Evolutionary conservation across 2,888 invertebrate genomes (phyloP).

Genomic region (Sthenelais limicola): DNA sequence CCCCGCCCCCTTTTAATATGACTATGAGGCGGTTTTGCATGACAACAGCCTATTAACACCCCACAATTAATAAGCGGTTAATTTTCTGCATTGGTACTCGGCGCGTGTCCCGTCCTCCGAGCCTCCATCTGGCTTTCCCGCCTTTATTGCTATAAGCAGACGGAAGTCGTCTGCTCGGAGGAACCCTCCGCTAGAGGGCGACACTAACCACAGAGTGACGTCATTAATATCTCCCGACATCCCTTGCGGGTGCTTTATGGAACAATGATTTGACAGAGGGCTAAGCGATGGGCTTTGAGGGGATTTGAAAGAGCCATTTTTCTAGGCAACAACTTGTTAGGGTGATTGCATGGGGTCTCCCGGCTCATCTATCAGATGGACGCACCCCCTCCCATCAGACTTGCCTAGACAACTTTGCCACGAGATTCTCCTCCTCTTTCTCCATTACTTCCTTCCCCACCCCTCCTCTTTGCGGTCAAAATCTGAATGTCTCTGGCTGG

Average conservation of each 20-base stretch:
- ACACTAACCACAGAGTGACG: background rate
- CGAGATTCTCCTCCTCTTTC: too few species aligned
- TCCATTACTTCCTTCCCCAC: too few species aligned
- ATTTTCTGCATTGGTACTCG: slow-evolving; percentile 7
- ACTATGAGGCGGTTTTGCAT: background rate
- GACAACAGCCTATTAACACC: background rate
- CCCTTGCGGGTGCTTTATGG: slow-evolving; percentile 5
- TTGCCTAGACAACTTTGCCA: too few species aligned
- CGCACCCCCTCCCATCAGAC: too few species aligned
- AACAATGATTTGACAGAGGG: slow-evolving; percentile 21
- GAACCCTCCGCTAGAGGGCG: background rate
- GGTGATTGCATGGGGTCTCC: too few species aligned
- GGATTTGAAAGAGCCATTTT: too few species aligned
- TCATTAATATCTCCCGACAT: background rate
- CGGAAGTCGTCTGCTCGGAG: background rate
- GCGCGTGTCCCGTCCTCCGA: slow-evolving; percentile 20
- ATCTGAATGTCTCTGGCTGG: too few species aligned
- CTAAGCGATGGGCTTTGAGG: too few species aligned
- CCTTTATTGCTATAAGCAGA: background rate
- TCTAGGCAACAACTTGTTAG: too few species aligned
- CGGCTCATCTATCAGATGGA: too few species aligned
- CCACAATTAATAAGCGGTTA: slow-evolving; percentile 37
- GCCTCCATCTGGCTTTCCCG: slow-evolving; percentile 20
- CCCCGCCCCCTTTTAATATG: background rate
- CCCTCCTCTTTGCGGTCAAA: too few species aligned